Base-by-base conservation (phyloP, 2,888 invertebrate species). In the Phlogophora meticulosa region DNA sequence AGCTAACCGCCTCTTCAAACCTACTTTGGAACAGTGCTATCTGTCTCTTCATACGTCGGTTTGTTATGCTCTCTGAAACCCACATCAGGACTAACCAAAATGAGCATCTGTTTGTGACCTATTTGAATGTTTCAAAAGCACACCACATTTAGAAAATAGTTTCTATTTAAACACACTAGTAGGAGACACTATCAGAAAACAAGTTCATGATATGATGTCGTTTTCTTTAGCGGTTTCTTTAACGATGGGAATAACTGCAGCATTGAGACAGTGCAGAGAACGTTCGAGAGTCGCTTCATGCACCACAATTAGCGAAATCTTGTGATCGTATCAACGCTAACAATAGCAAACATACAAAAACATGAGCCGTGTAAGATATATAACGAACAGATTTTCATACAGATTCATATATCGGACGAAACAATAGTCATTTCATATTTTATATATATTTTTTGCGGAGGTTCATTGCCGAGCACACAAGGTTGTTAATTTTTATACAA, bases 271-370 rank as follows among this genome's bases (percentile, higher is more conserved):
- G 83, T 83, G 79, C 75, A 76, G 80, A 78, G 85, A 86, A 84
- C 76, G 75, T 79, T 81, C 81, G 84, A 85, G 85, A 85, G 85
- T 76, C 76, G 81, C 75, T 64, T 78, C 75, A 79, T 83, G 82
- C 75, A 80, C 77, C 85, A 85, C 86, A 87, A 87, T 87, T 85
- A 87, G 90, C 88, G 90, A 91, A 90, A 91, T 90, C 89, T 87
- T 87, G 86, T 83, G 86, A 88, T 85, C 78, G 70, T 86, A 80
- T 81, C 68, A 76, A 72, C 78, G 84, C 85, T 85, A 90, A 88
- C 83, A 87, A 82, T 84, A 80, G 76, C 83, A 84, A 74, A 85
- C 80, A 86, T 64, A 87, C 83, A 86, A 89, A 82, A 80, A 77
- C 74, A 66, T 43, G 63, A 81, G 57, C 72, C 73, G 70, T 78